Percentiles rank a stretch among this genome's conserved stretches.
These are phyloP conservation scores for Hypercompe scribonia DNA, from an alignment of 2,888 invertebrate genomes.

Conservation along the genomic window DNA sequence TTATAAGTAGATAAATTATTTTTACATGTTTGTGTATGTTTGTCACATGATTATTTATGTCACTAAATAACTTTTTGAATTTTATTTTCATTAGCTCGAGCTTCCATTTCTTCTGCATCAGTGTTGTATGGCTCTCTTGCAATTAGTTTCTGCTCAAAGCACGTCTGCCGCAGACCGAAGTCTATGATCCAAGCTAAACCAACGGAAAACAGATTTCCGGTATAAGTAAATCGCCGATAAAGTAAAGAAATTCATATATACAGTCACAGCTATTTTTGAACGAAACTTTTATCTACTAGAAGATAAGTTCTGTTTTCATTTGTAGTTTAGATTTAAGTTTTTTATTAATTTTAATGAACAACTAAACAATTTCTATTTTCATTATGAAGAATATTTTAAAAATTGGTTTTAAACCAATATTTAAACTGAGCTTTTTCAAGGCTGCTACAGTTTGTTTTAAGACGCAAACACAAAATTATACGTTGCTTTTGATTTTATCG, in stretches of 20 bases:
- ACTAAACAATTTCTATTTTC: too few relatives aligned
- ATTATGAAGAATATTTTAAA: too few relatives aligned
- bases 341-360: neutral
- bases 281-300: slow-evolving; percentile 43
- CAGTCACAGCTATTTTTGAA: slow-evolving; percentile 33
- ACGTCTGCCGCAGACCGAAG: slow-evolving; percentile 79
- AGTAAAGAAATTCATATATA: slow-evolving; percentile 60
- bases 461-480: too few relatives aligned
- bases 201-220: slow-evolving; percentile 73
- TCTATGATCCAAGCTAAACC: slow-evolving; percentile 79
- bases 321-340: neutral
- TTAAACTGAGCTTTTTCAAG: too few relatives aligned
- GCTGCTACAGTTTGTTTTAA: too few relatives aligned
- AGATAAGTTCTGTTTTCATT: neutral
- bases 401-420: too few relatives aligned
- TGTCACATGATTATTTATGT: neutral
- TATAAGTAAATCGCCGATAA: slow-evolving; percentile 64
- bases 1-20: too few relatives aligned
- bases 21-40: too few relatives aligned
- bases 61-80: neutral
- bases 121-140: slow-evolving; percentile 76
- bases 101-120: slow-evolving; percentile 48
- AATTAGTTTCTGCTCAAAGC: slow-evolving; percentile 85
- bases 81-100: neutral
- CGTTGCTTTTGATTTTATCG: too few relatives aligned